These are phyloP conservation scores for Synaphobranchus kaupii DNA, from an alignment of 2,797 vertebrate genomes.

Conservation along the genomic window DNA sequence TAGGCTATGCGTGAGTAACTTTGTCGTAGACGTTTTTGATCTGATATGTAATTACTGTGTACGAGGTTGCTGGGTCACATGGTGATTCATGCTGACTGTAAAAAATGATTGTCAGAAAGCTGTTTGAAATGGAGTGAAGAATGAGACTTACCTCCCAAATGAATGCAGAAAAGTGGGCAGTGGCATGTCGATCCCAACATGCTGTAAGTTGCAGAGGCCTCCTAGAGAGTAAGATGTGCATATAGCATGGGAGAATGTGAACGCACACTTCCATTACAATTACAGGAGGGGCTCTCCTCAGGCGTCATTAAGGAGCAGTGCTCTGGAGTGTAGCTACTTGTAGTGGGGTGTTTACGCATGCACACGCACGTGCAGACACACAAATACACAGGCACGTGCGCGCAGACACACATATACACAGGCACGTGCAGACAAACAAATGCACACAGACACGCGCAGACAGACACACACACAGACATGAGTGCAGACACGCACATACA, in stretches of 20 bases:
- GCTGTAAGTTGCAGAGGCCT: not conserved
- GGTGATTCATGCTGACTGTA: not conserved
- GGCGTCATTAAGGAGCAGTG: slow-evolving; percentile 40
- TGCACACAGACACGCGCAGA: not conserved
- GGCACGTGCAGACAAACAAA: no score
- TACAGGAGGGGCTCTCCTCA: slow-evolving; percentile 49
- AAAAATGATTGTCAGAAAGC: not conserved
- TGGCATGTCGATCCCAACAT: not conserved
- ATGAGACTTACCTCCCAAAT: not conserved
- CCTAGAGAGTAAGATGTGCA: not conserved
- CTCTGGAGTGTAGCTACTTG: slow-evolving; percentile 38
- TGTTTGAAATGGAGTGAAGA: not conserved
- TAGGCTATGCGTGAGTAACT: no score
- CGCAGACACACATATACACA: slow-evolving; percentile 9
- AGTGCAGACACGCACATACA: not conserved
- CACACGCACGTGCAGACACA: no score
- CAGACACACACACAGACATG: not conserved
- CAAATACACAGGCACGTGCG: not conserved
- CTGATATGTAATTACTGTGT: no score
- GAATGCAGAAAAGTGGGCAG: not conserved
- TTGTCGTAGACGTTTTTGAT: no score
- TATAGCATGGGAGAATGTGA: slow-evolving; percentile 8
- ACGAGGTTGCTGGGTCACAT: not conserved
- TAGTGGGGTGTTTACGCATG: slow-evolving; percentile 31
- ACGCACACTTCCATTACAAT: slow-evolving; percentile 45